Evolutionary conservation across 2,797 vertebrate species (phyloP), one percentile per base, ranked within the genome.

Genomic region (Chrysocyon brachyurus): DNA sequence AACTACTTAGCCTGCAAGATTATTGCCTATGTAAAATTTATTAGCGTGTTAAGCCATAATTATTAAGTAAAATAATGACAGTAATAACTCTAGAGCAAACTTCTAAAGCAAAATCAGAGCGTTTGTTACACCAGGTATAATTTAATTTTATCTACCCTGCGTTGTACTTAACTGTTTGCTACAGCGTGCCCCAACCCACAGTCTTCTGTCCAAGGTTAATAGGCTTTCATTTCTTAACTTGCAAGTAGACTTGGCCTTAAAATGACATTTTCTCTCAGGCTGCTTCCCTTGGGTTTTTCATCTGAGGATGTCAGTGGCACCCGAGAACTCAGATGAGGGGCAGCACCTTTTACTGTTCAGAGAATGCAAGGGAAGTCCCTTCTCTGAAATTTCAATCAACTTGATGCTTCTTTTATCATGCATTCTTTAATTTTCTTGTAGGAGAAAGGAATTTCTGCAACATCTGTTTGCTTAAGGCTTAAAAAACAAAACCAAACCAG

Each of bases 91-190:
- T 15, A 68, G 63, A 79, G 79, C 46, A 96, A 96, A 95, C 85
- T 94, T 95, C 94, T n/a, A 86, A 95, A 97, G 52, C 83, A 93
- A 92, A 96, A 84, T 91, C 79, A 93, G 94, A 90, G 70, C 12
- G 5, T 93, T 94, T 40, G 78, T 93, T 57, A 93, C 46, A 40
- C 46, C 15, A 70, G 92, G 73, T 91, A 5, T 81, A 46, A 70
- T 94, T 97, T 92, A 66, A 63, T 73, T 83, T 92, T 91, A 49
- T 83, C 24, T 68, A 24, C 68, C 40, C 56, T 5, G 6, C 31
- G 5, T 54, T 70, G 36, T 77, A 56, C 63, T 54, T 85, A 17
- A 59, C 49, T 85, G 1, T 94, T 73, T 87, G 72, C 78, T 57
- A 73, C 11, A 28, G 3, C 5, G 40, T 59, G 17, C 73, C 79